Evolutionary conservation across 2,797 vertebrate species (phyloP).

Genomic region (Halcyon chelicuti): DNA sequence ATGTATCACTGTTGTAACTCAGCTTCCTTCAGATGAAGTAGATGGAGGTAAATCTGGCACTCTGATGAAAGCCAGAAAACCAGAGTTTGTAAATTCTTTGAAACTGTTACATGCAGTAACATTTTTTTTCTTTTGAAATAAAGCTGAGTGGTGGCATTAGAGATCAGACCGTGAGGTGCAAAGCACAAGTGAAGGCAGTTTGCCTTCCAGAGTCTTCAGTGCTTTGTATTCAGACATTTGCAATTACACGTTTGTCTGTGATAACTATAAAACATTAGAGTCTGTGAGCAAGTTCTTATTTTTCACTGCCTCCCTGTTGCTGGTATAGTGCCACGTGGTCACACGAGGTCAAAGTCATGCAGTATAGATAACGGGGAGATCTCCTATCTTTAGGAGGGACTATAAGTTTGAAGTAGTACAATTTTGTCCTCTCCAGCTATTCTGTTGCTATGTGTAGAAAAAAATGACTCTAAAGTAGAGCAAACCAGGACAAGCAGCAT

Average conservation of each 20-base stretch:
- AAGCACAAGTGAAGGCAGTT: not conserved
- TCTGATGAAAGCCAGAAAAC: not conserved
- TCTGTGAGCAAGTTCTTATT: not conserved
- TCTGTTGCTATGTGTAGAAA: not conserved
- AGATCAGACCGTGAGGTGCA: not conserved
- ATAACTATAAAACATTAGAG: not conserved
- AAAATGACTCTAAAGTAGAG: not conserved
- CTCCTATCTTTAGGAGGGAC: not conserved
- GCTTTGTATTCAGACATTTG: conserved; percentile 6
- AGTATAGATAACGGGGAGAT: not conserved
- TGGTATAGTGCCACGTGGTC: not conserved
- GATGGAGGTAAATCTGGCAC: conserved; percentile 13
- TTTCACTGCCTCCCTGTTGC: not conserved
- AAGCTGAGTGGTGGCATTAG: not conserved
- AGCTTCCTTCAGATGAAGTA: conserved; percentile 16
- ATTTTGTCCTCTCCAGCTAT: not conserved
- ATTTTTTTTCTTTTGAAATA: not conserved
- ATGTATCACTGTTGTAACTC: conserved; percentile 18
- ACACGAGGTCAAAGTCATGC: not conserved
- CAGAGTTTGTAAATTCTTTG: not conserved
- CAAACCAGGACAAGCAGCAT: not conserved
- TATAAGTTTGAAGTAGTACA: not conserved
- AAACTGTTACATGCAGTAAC: not conserved
- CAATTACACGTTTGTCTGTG: not conserved
- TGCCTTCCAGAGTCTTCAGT: not conserved